A percentile compares a stretch with the other conserved stretches of the same genome.
Conservation (phyloP, 2,888 invertebrate genomes). For the Drosophila conformis region DNA sequence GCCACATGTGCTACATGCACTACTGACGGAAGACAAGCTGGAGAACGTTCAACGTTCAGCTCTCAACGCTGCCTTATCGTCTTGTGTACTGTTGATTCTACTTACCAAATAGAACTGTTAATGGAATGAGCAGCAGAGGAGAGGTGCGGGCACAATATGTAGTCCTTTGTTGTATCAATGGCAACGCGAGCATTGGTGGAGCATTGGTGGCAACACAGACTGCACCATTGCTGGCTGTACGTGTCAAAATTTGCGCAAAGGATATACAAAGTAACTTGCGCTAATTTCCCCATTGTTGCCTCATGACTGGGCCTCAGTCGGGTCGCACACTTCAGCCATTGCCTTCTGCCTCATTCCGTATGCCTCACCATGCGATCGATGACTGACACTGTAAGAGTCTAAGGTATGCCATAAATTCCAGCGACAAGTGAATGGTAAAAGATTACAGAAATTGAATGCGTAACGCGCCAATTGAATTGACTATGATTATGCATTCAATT, state of each 20-base stretch:
- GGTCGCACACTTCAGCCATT: slow-evolving; percentile 1
- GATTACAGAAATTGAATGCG: slow-evolving; percentile 9
- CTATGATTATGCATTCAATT: slow-evolving; percentile 24
- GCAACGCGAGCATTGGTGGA: slow-evolving; percentile 40
- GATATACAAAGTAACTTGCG: slow-evolving; percentile 74
- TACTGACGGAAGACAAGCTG: slow-evolving; percentile 39
- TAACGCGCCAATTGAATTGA: slow-evolving; percentile 16
- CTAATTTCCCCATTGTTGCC: slow-evolving; percentile 71
- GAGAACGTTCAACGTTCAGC: slow-evolving; percentile 29
- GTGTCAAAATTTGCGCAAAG: slow-evolving; percentile 74
- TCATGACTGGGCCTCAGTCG: background rate
- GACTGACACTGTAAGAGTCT: background rate
- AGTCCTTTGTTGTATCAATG: slow-evolving; percentile 69
- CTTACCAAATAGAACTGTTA: slow-evolving; percentile 48
- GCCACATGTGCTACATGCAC: slow-evolving; percentile 10
- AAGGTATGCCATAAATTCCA: background rate
- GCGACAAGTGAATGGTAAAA: background rate
- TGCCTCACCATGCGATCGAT: slow-evolving; percentile 23
- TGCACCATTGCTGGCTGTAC: slow-evolving; percentile 32
- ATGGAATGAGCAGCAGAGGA: slow-evolving; percentile 40
- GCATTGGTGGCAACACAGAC: slow-evolving; percentile 15
- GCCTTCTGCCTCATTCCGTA: background rate
- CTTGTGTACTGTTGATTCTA: slow-evolving; percentile 44
- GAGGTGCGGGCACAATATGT: slow-evolving; percentile 50
- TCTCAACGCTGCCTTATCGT: slow-evolving; percentile 22